phyloP scores from a whole-genome alignment of 2,797 vertebrate species.

The Parauchenoglanis ngamensis region DNA sequence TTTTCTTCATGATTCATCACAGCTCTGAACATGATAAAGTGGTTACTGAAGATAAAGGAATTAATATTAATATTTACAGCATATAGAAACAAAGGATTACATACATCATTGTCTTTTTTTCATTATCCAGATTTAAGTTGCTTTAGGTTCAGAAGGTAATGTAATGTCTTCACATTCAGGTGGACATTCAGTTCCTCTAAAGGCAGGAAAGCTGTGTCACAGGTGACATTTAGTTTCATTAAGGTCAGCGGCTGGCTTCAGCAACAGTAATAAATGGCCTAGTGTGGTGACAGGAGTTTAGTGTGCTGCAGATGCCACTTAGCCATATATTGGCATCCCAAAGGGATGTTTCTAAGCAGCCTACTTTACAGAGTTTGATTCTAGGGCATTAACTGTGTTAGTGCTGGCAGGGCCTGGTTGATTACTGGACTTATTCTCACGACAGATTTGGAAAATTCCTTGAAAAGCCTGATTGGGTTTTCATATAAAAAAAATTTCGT shows the following conservation, averaged over 20 bases:
- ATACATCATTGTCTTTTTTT: neutral
- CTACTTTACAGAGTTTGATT: constrained; percentile 62
- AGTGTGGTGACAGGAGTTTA: constrained; percentile 25
- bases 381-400: constrained; percentile 63
- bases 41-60: neutral
- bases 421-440: constrained; percentile 38
- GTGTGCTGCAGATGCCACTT: constrained; percentile 43
- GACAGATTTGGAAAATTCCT: constrained; percentile 35
- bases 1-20: neutral
- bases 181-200: neutral
- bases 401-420: constrained; percentile 43
- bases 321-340: constrained; percentile 41
- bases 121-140: neutral
- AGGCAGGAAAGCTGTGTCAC: neutral
- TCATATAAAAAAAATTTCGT: neutral
- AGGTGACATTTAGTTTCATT: constrained; percentile 18
- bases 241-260: constrained; percentile 12
- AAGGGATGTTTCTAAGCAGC: constrained; percentile 45
- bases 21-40: neutral
- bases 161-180: constrained; percentile 3
- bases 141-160: neutral
- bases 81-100: neutral
- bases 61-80: neutral
- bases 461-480: neutral
- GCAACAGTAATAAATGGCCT: constrained; percentile 18